phyloP scores from a whole-genome alignment of 2,797 vertebrate species.

The Lepilemur ruficaudatus region DNA sequence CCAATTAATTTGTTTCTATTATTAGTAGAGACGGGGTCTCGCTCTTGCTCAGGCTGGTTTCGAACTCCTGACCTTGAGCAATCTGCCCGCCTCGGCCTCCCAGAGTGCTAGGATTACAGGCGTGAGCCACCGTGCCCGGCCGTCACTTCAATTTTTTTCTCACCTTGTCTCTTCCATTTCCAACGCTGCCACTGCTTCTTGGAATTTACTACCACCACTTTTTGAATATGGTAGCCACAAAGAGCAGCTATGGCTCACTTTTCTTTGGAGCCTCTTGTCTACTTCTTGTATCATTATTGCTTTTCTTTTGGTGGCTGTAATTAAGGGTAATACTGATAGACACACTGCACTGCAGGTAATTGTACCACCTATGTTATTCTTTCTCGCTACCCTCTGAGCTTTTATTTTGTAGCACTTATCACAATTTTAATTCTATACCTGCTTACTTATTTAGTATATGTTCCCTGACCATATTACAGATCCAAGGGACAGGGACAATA shows the following conservation, averaged over 20 bases:
- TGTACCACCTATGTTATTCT: not conserved
- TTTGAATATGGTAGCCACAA: not conserved
- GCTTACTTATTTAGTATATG: not conserved
- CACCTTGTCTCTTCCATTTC: not conserved
- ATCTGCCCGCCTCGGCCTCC: no score
- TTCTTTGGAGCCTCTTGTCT: not conserved
- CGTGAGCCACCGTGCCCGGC: no score
- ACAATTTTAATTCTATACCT: not conserved
- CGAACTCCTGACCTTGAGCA: no score
- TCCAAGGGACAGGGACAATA: not conserved
- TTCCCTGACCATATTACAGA: not conserved
- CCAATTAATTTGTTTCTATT: no score
- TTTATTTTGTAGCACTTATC: not conserved
- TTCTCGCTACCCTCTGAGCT: not conserved
- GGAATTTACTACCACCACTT: not conserved
- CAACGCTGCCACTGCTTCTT: not conserved
- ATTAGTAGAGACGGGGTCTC: no score
- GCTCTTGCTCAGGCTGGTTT: no score
- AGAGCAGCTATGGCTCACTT: not conserved
- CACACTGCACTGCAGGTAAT: not conserved
- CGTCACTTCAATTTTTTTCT: no score
- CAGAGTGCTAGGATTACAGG: no score
- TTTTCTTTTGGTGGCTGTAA: not conserved
- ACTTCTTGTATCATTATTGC: not conserved
- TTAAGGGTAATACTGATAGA: not conserved